phyloP scores from a whole-genome alignment of 2,797 vertebrate genomes.

The Antrozous pallidus region DNA sequence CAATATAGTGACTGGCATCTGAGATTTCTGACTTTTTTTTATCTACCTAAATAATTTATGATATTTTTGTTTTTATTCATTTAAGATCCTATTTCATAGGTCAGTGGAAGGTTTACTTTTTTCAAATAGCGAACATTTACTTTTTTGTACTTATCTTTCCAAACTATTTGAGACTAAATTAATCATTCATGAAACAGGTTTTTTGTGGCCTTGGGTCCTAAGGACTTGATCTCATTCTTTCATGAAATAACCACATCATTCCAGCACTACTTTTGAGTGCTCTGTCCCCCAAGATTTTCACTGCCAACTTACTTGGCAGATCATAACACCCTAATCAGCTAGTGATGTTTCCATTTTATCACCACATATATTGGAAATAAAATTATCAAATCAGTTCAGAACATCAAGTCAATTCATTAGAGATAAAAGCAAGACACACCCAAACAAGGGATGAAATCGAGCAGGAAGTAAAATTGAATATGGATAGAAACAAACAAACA shows the following conservation, averaged over 20 bases:
- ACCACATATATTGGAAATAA: background rate
- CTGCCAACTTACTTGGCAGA: background rate
- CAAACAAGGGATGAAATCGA: background rate
- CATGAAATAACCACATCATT: background rate
- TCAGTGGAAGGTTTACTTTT: background rate
- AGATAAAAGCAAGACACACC: background rate
- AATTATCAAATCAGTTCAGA: background rate
- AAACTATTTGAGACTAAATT: background rate
- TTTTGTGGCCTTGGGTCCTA: background rate
- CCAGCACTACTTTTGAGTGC: background rate
- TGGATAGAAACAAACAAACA: background rate
- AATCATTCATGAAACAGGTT: background rate
- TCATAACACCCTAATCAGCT: background rate
- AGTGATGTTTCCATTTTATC: background rate
- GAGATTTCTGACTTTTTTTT: slow-evolving; percentile 40
- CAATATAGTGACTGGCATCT: background rate
- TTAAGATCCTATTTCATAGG: background rate
- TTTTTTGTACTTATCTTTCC: background rate
- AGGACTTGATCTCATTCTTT: background rate
- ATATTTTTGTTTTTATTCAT: background rate
- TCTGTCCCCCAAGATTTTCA: background rate
- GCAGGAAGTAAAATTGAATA: background rate
- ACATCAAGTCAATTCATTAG: slow-evolving; percentile 3
- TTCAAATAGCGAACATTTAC: background rate
- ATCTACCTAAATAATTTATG: background rate